Conservation (phyloP, 2,797 vertebrate genomes). For the Buceros bicornis region DNA sequence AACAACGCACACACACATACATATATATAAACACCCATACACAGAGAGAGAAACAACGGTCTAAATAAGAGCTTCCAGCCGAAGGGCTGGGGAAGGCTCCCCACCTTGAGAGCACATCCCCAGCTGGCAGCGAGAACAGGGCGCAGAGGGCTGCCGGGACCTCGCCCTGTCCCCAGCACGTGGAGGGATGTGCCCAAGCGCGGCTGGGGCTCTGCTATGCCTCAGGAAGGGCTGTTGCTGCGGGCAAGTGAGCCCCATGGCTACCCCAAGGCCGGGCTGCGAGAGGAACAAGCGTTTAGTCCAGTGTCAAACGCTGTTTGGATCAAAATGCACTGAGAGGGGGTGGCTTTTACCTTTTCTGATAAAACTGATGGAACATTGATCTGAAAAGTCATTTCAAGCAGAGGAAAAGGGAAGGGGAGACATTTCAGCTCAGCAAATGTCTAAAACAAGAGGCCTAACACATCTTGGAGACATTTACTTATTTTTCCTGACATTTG, state of each 20-base stretch:
- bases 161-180: neutral
- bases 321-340: neutral
- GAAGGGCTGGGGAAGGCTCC: neutral
- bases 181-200: neutral
- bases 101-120: no score
- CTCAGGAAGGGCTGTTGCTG: neutral
- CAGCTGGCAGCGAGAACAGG: neutral
- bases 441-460: neutral
- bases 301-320: neutral
- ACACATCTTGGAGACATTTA: neutral
- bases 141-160: neutral
- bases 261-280: neutral
- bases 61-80: neutral
- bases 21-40: neutral
- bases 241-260: rapidly evolving
- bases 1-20: rapidly evolving
- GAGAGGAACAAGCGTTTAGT: rapidly evolving
- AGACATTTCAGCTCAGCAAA: neutral
- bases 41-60: neutral
- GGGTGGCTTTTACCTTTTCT: neutral
- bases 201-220: neutral
- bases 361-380: neutral
- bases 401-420: neutral
- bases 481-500: neutral
- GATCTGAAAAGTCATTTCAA: neutral